phyloP scores from a whole-genome alignment of 2,797 vertebrate species.

The Tokudaia muenninki region DNA sequence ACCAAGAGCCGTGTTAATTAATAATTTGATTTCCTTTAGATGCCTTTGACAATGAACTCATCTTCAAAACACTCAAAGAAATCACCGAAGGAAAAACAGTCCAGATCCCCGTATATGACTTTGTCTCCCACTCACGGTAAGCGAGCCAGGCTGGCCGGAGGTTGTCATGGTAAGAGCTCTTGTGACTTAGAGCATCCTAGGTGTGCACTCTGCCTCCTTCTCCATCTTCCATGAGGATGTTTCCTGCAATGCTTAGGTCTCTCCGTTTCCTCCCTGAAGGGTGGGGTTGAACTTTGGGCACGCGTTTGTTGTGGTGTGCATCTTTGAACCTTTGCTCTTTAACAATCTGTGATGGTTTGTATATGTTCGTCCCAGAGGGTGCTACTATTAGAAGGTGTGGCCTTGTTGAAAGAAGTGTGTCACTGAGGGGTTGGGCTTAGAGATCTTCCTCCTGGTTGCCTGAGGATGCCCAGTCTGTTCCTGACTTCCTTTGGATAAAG shows the following conservation, averaged over 20 bases:
- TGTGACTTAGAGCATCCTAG: not conserved
- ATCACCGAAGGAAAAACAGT: conserved; percentile 95
- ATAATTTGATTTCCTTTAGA: conserved; percentile 87
- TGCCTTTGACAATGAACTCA: conserved; percentile 98
- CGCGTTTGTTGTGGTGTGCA: not conserved
- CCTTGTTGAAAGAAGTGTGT: no score
- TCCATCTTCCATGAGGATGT: fast-evolving
- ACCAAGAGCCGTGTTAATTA: not conserved
- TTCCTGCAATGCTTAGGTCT: not conserved
- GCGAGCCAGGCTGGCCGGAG: conserved; percentile 42
- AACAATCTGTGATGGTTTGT: no score
- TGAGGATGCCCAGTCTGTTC: no score
- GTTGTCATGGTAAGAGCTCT: not conserved
- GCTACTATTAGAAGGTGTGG: no score
- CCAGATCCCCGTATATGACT: conserved; percentile 98
- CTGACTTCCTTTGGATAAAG: no score
- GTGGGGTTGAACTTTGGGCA: fast-evolving
- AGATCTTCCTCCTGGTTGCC: no score
- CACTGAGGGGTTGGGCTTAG: no score
- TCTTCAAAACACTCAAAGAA: conserved; percentile 94
- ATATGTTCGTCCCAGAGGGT: no score
- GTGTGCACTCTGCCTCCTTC: no score
- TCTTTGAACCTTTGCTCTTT: not conserved
- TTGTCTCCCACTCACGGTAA: conserved; percentile 98
- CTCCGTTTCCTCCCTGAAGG: not conserved